Percentiles rank a stretch among this genome's conserved stretches.
Evolutionary conservation across 2,113 vertebrate genomes (phyloP).

Genomic region (Ornithorhynchus anatinus): DNA sequence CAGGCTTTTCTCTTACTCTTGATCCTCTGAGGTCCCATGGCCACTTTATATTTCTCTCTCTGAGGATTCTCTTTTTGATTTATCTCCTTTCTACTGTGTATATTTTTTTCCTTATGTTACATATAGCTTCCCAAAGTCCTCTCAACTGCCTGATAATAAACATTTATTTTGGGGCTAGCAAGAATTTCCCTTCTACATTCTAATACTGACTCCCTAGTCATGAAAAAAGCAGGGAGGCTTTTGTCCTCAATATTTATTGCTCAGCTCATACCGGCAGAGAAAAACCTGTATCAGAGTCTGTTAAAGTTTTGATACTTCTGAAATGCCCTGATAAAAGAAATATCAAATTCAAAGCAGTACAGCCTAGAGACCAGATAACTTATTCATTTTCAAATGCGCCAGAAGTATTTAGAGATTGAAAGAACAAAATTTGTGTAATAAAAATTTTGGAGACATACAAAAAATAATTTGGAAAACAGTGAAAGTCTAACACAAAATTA

Average conservation of each 20-base stretch:
- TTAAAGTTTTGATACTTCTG: background rate
- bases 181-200: background rate
- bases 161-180: background rate
- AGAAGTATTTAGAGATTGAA: background rate
- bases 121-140: conserved; percentile 25
- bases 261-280: background rate
- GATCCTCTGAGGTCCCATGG: background rate
- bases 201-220: background rate
- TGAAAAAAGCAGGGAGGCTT: background rate
- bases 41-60: conserved; percentile 40
- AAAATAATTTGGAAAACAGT: too few relatives aligned
- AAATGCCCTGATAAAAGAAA: background rate
- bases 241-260: background rate
- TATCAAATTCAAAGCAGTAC: background rate
- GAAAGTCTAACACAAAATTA: too few relatives aligned
- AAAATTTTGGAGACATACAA: background rate
- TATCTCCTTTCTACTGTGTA: background rate
- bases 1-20: conserved; percentile 20
- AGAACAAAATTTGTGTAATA: background rate
- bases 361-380: too few relatives aligned
- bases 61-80: conserved; percentile 3
- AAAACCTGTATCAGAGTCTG: background rate
- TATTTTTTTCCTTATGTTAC: background rate
- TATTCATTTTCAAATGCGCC: background rate
- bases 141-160: conserved; percentile 11